These are phyloP conservation scores for Nylanderia fulva DNA, from an alignment of 1,140 invertebrate genomes.

Conservation along the genomic window DNA sequence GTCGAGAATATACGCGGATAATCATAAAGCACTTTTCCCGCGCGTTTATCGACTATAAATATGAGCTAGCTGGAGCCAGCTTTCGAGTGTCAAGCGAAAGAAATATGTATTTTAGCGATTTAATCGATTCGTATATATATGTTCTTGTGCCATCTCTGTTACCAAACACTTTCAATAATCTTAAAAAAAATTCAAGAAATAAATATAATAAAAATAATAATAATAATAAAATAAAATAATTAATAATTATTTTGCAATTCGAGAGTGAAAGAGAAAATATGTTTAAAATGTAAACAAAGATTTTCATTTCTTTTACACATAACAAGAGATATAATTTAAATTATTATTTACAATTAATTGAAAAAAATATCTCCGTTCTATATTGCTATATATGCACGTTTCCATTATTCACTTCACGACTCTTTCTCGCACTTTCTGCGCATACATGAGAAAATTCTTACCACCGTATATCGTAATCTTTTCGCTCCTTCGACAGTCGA, in stretches of 20 bases:
- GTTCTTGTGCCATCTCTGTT: too few species aligned
- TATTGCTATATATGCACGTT: not conserved
- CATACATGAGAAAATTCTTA: constrained; percentile 29
- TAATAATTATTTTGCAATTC: not conserved
- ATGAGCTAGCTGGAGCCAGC: not conserved
- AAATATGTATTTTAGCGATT: constrained; percentile 6
- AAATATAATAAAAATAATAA: too few species aligned
- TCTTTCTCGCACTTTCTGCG: constrained; percentile 29
- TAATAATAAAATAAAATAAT: too few species aligned
- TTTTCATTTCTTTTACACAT: not conserved
- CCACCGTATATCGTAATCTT: constrained; percentile 33
- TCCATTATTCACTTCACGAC: not conserved
- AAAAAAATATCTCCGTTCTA: not conserved
- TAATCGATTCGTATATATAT: not conserved
- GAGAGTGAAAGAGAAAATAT: not conserved
- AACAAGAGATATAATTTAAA: not conserved
- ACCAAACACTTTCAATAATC: too few species aligned
- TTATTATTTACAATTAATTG: not conserved
- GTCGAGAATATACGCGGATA: constrained; percentile 33
- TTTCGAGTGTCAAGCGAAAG: not conserved
- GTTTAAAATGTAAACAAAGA: not conserved
- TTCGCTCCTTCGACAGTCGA: constrained; percentile 15
- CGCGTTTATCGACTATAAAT: constrained; percentile 28
- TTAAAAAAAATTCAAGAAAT: too few species aligned
- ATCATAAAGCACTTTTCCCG: constrained; percentile 47